Evolutionary conservation across 2,888 invertebrate species (phyloP).

Genomic region (Heliconius ethilla): DNA sequence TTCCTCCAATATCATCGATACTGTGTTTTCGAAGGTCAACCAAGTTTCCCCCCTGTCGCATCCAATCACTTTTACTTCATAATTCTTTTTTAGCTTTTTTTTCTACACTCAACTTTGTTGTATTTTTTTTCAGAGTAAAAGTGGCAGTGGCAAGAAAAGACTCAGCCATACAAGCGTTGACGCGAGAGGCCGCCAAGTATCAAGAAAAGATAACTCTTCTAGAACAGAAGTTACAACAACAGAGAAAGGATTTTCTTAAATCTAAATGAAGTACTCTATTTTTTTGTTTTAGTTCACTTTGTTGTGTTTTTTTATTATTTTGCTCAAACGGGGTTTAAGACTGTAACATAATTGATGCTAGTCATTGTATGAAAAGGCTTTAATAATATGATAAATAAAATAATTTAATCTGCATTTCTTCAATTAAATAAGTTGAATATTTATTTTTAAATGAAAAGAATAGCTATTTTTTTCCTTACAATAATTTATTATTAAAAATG

Average conservation of each 20-base stretch:
- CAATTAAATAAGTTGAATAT: neutral
- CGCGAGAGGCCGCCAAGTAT: constrained; percentile 85
- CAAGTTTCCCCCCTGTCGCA: too few relatives aligned
- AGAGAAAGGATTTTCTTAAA: constrained; percentile 85
- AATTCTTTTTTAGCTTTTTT: too few relatives aligned
- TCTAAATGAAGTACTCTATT: constrained; percentile 67
- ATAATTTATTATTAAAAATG: too few relatives aligned
- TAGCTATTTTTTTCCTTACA: too few relatives aligned
- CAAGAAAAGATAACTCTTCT: constrained; percentile 88
- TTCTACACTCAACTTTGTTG: too few relatives aligned
- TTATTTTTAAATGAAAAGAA: too few relatives aligned
- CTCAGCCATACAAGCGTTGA: constrained; percentile 86
- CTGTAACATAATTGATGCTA: constrained; percentile 1
- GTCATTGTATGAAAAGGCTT: neutral
- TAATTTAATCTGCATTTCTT: neutral
- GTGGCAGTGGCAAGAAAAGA: constrained; percentile 91
- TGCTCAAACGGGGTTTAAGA: neutral
- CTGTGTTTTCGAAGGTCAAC: too few relatives aligned
- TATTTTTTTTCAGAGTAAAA: constrained; percentile 83
- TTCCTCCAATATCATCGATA: too few relatives aligned
- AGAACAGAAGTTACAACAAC: constrained; percentile 90
- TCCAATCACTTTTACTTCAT: too few relatives aligned
- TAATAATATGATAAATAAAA: too few relatives aligned
- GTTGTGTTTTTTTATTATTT: neutral
- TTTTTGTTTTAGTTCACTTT: neutral